A percentile compares a stretch with the other conserved stretches of the same genome.
These are phyloP conservation scores for Gorsachius magnificus DNA, from an alignment of 2,797 vertebrate genomes.

Conservation along the genomic window DNA sequence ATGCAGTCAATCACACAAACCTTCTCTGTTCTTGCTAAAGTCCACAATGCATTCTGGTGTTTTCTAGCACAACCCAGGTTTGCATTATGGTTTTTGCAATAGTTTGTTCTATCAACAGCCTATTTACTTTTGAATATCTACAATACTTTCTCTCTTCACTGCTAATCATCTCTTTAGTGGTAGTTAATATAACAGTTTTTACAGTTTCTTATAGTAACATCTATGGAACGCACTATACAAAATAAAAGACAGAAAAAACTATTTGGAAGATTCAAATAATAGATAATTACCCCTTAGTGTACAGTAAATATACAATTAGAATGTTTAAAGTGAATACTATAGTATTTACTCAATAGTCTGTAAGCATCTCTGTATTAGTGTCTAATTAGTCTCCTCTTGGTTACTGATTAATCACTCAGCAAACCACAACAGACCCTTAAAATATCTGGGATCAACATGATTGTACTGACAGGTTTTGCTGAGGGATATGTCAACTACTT, in stretches of 20 bases:
- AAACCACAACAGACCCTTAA: too few species aligned
- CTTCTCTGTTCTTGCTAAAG: background rate
- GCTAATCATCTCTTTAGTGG: background rate
- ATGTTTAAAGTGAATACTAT: background rate
- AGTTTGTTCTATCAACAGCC: background rate
- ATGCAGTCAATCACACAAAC: background rate
- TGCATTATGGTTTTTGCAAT: background rate
- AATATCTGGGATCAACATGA: too few species aligned
- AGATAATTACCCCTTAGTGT: background rate
- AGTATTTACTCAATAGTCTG: background rate
- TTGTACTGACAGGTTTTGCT: too few species aligned
- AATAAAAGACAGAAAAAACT: background rate
- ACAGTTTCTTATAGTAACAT: background rate
- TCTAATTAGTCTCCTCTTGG: too few species aligned
- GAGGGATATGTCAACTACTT: too few species aligned
- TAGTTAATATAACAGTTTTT: background rate
- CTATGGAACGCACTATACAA: background rate
- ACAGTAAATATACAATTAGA: background rate
- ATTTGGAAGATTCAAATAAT: background rate
- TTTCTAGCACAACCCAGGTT: background rate
- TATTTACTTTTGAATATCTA: background rate
- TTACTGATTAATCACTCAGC: too few species aligned
- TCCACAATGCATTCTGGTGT: background rate
- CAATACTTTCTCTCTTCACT: background rate
- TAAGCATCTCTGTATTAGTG: too few species aligned